Base-by-base conservation (phyloP, 2,888 invertebrate genomes). In the Drosophila aldrichi region DNA sequence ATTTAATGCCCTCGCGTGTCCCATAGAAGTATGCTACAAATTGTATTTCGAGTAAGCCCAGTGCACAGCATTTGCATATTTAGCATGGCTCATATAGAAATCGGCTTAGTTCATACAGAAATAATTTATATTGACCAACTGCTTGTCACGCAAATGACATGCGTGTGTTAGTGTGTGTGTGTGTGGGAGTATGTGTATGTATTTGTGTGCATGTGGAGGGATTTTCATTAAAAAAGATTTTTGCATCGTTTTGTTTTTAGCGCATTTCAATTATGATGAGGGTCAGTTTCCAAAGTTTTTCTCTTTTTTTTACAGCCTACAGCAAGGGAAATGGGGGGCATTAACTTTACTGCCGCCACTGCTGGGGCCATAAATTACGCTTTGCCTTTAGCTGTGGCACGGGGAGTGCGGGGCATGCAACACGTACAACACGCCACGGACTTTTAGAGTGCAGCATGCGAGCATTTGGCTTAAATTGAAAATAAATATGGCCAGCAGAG, bases 211-310 rank as follows among this genome's bases (percentile, higher is more conserved):
- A 25, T 25, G 25, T 25, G 7, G 25, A 25, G 43, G 54, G 16
- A 51, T 60, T 73, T 76, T 56, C 56, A 69, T 77, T 62, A 62
- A 69, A 73, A 69, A 56, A 44, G 48, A 36, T 59, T 71, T 75
- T 71, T 70, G 73, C 66, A 74, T 54, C 70, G 72, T 65, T 82
- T 79, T 72, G 73, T 74, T 85, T 74, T 81, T 74, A 71, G 75
- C 68, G 59, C 51, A 60, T 82, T 85, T 81, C 81, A 79, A 81
- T 83, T 82, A 85, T 83, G 81, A 83, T 75, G 75, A 81, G 83
- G 83, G 85, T 82, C 81, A 73, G 68, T 70, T 76, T 68, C 52
- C 41, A 62, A 76, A 66, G 43, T 73, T 65, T 72, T 79, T 79
- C 62, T 68, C 66, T 73, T 65, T 72, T 79, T 79, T 65, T 68